Evolutionary conservation across 1,140 invertebrate genomes (phyloP), one percentile per base, ranked within the genome.

Genomic region (Tetramorium alpestre): DNA sequence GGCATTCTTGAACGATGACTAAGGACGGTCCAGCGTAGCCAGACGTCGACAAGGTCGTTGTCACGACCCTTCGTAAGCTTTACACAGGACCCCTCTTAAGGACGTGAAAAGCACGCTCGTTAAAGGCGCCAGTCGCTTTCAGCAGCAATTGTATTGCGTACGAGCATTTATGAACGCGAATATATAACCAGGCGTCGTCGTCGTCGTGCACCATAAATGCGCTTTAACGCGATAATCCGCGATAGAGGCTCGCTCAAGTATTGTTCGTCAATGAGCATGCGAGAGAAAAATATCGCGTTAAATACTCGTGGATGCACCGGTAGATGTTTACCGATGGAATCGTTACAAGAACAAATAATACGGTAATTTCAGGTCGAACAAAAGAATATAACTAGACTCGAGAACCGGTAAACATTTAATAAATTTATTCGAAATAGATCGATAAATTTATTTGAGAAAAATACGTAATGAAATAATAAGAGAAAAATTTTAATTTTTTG

Each of bases 1-100:
- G 80, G 70, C 88, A 91, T 92, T 92, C 90, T 89, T 87, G 13
- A 67, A 65, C 77, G 91, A 92, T 92, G 91, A 92, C 88, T 92
- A 91, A 91, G 88, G 78, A 47, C 85, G 85, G 72, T 85, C 58
- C 84, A 62, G 41, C 18, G 60, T 47, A 70, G 54, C 7, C 70
- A 49, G 73, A 76, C 76, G 78, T 88, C 88, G 78, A 78, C 90
- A 92, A 92, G 89, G 90, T 91, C 90, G 91, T 90, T 90, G 89
- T 92, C 65, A 78, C 84, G 90, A 87, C 86, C 82, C 86, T 91
- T 76, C 65, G 51, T 62, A 80, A 75, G 65, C 80, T 90, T 90
- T 84, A 85, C 76, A 78, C 69, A 81, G 60, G 69, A 87, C 69
- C 72, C 54, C 70, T 76, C 72, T 87, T 87, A 67, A 89, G 78